phyloP scores from a whole-genome alignment of 1,140 invertebrate species.

The Trinorchestia longiramus region DNA sequence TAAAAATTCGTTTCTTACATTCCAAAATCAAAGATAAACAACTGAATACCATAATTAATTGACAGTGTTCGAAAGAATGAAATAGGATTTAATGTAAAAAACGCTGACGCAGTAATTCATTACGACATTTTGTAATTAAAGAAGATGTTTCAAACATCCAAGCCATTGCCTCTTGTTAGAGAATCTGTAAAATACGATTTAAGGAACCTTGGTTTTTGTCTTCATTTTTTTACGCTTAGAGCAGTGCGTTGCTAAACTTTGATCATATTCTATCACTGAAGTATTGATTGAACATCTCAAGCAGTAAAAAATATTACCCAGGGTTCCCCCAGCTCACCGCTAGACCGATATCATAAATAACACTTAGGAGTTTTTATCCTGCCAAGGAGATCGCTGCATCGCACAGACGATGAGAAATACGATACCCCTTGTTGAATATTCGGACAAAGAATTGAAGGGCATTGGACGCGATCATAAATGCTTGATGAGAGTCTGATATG shows the following conservation, averaged over 20 bases:
- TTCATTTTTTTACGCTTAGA: background rate
- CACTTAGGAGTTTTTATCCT: background rate
- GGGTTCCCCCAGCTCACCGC: background rate
- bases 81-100: background rate
- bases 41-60: no score
- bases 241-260: background rate
- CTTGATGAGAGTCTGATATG: background rate
- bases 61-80: background rate
- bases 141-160: background rate
- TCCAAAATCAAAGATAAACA: no score
- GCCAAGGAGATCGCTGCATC: background rate
- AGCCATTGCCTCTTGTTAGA: background rate
- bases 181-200: background rate
- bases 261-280: background rate
- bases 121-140: background rate
- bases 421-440: conserved; percentile 1
- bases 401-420: background rate
- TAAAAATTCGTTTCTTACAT: no score
- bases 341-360: background rate
- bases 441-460: background rate
- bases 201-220: background rate
- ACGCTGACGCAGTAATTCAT: background rate
- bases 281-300: background rate
- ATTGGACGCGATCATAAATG: background rate
- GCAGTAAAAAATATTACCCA: background rate